A percentile compares a stretch with the other conserved stretches of the same genome.
Conservation (phyloP, 2,888 invertebrate genomes). For the Heliconius hortense region DNA sequence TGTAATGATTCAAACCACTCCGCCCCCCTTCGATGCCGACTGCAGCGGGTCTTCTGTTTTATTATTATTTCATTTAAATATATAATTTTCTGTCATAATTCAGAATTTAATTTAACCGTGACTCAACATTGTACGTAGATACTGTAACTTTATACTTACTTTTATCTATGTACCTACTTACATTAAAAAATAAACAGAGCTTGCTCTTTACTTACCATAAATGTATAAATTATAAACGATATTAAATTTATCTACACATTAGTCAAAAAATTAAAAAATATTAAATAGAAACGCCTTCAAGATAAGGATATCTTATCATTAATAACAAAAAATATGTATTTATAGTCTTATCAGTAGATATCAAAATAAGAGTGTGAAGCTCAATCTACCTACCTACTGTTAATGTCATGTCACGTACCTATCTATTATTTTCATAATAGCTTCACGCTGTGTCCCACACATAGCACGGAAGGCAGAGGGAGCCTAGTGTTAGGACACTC, state of each 20-base stretch:
- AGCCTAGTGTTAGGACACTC: too few relatives aligned
- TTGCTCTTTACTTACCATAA: not conserved
- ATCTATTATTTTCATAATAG: too few relatives aligned
- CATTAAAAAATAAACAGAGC: too few relatives aligned
- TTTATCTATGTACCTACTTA: too few relatives aligned
- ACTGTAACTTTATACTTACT: not conserved
- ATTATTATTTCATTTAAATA: slow-evolving; percentile 32
- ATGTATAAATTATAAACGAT: not conserved
- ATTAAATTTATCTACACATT: not conserved
- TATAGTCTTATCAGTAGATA: not conserved
- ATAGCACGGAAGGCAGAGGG: too few relatives aligned
- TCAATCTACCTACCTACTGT: too few relatives aligned
- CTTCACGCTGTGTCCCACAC: too few relatives aligned
- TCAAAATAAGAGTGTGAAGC: not conserved
- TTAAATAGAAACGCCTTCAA: not conserved
- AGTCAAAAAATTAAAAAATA: not conserved
- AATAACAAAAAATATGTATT: not conserved
- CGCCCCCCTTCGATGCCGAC: slow-evolving; percentile 41
- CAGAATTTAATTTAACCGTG: slow-evolving; percentile 1
- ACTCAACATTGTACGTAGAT: not conserved
- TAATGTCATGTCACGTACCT: too few relatives aligned
- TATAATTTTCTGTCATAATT: not conserved
- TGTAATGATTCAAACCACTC: slow-evolving; percentile 67
- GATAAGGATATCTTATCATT: not conserved
- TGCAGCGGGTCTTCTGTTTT: slow-evolving; percentile 32